phyloP scores from a whole-genome alignment of 2,797 vertebrate species.

The Brotula barbata region DNA sequence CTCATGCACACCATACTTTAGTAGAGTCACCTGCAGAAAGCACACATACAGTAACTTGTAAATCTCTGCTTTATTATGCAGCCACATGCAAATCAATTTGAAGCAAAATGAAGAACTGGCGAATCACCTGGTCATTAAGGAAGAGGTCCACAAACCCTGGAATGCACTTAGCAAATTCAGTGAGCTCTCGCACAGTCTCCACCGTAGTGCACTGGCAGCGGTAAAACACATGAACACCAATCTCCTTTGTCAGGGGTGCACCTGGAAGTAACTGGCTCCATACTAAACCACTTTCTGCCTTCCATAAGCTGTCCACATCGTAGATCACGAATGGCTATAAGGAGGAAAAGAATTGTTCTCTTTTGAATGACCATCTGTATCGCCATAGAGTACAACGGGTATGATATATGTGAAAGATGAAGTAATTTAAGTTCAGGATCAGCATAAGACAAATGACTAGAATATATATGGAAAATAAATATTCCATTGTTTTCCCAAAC shows the following conservation, averaged over 20 bases:
- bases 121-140: slow-evolving; percentile 91
- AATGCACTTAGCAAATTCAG: slow-evolving; percentile 99
- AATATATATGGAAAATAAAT: too few species aligned
- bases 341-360: slow-evolving; percentile 1
- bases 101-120: not conserved
- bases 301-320: slow-evolving; percentile 95
- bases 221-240: slow-evolving; percentile 96
- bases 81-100: not conserved
- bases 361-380: not conserved
- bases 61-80: not conserved
- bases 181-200: slow-evolving; percentile 96
- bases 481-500: too few species aligned
- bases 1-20: slow-evolving; percentile 97
- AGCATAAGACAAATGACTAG: slow-evolving; percentile 1
- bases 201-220: slow-evolving; percentile 98
- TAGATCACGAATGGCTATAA: slow-evolving; percentile 97
- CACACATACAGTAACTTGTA: slow-evolving; percentile 1
- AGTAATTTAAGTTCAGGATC: not conserved
- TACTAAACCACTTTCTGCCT: slow-evolving; percentile 94
- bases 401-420: not conserved
- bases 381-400: not conserved
- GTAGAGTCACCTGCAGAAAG: slow-evolving; percentile 86
- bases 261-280: slow-evolving; percentile 94
- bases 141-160: slow-evolving; percentile 94
- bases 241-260: slow-evolving; percentile 93